Base-by-base conservation (phyloP, 2,113 vertebrate genomes). In the Urocitellus parryii region DNA sequence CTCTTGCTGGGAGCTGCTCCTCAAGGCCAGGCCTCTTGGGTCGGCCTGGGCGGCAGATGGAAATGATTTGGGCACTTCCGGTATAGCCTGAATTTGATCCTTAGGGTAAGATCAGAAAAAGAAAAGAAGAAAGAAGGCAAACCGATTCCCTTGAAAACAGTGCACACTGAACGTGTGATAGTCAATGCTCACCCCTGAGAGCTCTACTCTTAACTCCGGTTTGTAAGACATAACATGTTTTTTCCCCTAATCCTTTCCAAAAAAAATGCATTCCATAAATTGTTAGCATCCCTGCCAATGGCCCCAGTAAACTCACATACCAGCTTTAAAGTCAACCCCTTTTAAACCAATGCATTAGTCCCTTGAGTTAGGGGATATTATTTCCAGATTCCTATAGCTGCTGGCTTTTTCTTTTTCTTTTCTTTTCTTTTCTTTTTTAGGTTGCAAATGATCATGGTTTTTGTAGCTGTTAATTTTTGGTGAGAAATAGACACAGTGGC, bases 191-290 rank as follows among this genome's bases (percentile, higher is more conserved):
- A 0, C 87, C 72, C 95, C 94, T 98, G 70, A 91, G 89, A 98
- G 97, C 97, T 95, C 68, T 97, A 68, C 96, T 97, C 98, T 97
- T 96, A 97, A 82, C 96, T 94, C 96, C 65, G 97, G 96, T 91
- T 98, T 97, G 97, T 98, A 98, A 98, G 98, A 97, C 98, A 97
- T 95, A 98, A 97, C 98, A 98, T 98, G 98, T 96, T 98, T 98
- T 98, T 95, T 58, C 91, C 97, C 98, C 98, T 98, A 98, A 98
- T 98, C 97, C 98, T 98, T 98, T 98, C 98, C 98, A 51, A 45
- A 98, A 99, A 58, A 98, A 98, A 98, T 89, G 97, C 98, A 98
- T 99, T 99, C 98, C 98, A 98, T 97, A 97, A 98, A 98, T 98
- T 96, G 96, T 97, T 98, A 98, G 96, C 98, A 98, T 98, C 98